Percentiles rank a stretch among this genome's conserved stretches.
These are phyloP conservation scores for Papilio demoleus DNA, from an alignment of 2,888 invertebrate genomes.

Conservation along the genomic window DNA sequence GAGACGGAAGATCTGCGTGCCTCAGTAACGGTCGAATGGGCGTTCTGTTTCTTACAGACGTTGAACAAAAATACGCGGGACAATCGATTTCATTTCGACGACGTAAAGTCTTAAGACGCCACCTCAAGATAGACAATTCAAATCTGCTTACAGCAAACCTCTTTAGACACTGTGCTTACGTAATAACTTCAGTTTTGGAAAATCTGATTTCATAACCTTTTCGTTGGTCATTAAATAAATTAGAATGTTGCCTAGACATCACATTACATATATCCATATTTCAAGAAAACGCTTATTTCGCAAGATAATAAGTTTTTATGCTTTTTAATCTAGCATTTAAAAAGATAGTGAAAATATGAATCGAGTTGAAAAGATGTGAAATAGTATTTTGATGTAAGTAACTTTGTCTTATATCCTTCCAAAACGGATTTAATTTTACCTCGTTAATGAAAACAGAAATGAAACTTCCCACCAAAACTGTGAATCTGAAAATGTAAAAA, in stretches of 20 bases:
- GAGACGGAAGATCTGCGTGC: constrained; percentile 74
- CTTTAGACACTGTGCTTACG: neutral
- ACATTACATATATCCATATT: neutral
- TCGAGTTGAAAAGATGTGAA: too few species aligned
- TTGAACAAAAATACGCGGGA: constrained; percentile 82
- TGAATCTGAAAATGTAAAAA: neutral
- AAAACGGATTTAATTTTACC: neutral
- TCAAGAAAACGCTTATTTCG: neutral
- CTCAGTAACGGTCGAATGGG: constrained; percentile 84
- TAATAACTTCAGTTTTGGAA: neutral
- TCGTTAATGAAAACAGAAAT: neutral
- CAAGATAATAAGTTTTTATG: neutral
- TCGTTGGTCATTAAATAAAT: neutral
- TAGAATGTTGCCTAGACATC: neutral
- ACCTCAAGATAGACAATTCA: neutral
- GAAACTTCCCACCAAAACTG: neutral
- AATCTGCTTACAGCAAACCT: neutral
- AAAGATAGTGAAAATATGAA: neutral
- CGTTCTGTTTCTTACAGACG: constrained; percentile 83
- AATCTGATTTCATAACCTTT: neutral
- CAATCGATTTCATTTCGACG: constrained; percentile 72
- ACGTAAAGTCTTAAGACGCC: constrained; percentile 66
- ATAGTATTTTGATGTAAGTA: neutral
- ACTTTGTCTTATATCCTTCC: neutral
- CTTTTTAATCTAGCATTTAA: neutral